These are phyloP conservation scores for Hemitrygon akajei DNA, from an alignment of 2,797 vertebrate species.

Conservation along the genomic window DNA sequence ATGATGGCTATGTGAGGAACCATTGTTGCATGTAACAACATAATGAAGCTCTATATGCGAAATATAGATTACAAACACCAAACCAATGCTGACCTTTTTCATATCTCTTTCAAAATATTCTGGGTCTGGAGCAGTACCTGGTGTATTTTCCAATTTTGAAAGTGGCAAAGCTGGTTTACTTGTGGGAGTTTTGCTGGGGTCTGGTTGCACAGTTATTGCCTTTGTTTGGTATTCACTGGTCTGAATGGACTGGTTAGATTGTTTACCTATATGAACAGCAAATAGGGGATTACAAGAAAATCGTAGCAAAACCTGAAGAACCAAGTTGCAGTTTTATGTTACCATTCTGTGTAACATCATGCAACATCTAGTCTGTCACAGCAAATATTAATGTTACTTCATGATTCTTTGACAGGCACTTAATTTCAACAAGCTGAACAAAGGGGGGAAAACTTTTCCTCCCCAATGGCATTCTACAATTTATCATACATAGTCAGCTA, in stretches of 20 bases:
- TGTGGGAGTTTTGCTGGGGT: background rate
- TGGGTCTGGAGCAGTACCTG: background rate
- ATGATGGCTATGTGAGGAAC: background rate
- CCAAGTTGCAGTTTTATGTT: background rate
- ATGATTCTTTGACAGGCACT: background rate
- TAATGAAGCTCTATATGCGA: background rate
- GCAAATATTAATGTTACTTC: background rate
- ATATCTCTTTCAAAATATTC: slow-evolving; percentile 9
- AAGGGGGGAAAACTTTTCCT: background rate
- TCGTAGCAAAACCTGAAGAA: background rate
- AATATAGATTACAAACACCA: background rate
- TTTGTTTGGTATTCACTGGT: background rate
- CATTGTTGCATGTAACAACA: background rate
- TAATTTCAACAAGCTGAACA: background rate
- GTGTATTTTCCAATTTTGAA: background rate
- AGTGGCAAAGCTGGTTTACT: background rate
- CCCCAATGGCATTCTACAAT: background rate
- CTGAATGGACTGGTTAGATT: background rate
- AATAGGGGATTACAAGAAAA: background rate
- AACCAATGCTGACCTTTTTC: slow-evolving; percentile 28
- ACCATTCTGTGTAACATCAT: background rate
- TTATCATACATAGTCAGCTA: background rate
- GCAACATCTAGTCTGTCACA: too few species aligned
- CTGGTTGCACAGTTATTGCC: background rate
- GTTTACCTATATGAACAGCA: background rate